Base-by-base conservation (phyloP, 2,888 invertebrate species). In the Trichopoda pennipes region DNA sequence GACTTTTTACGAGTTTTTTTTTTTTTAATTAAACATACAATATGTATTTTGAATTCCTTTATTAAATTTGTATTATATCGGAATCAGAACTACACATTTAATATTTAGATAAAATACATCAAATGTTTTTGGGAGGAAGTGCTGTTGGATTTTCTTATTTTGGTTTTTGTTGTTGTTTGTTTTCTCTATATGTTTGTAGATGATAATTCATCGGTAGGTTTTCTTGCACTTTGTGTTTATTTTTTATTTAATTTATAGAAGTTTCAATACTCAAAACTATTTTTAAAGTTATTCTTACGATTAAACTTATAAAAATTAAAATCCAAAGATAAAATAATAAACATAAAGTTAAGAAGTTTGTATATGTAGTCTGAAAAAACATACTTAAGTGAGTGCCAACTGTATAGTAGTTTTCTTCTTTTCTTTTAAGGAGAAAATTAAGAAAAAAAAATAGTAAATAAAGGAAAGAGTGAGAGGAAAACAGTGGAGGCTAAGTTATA, bases 51-150 rank as follows among this genome's bases (percentile, higher is more conserved):
- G 6, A 28, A 28, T 28, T 12, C 12, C 12, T 38, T 38, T 38
- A 38, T 38, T 38, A 38, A 10, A 12, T 10, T 23, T 35, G 16
- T 55, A 23, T 69, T 51, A 60, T 19, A 56, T 79, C 55, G 10
- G 32, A 68, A 74, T 55, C 55, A 68, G 61, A 68, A 74, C 79
- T 73, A 32, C 73, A 73, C 55, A 74, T 55, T 73, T 68, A 79
- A 68, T 44, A 49, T 69, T 32, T 56, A 28, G 14, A 55, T 44
- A n/a, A 44, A 19, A 72, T 72, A 63, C 23, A 32, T 61, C 55
- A 61, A 68, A 19, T 51, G 8, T 55, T 61, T 53, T 38, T 8
- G 23, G 19, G 64, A 60, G 58, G 51, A 63, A 63, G 61, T 66
- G 28, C 6, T 35, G 16, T n/a, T n/a, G n/a, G n/a, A 53, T 7